Base-by-base conservation (phyloP, 2,888 invertebrate species). In the Tanytarsus gracilentus region DNA sequence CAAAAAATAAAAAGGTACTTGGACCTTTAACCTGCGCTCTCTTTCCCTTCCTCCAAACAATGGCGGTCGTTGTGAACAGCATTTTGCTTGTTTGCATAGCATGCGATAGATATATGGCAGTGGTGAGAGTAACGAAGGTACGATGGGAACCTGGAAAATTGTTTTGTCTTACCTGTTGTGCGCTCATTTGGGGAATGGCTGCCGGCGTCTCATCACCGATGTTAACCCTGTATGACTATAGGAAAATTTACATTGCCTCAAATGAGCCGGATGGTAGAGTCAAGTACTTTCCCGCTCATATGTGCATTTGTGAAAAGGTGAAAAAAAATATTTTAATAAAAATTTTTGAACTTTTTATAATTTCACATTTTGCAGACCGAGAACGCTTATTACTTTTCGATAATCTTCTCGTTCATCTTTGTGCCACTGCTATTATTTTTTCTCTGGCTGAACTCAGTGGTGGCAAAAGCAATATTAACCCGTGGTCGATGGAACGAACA, bases 1-100 rank as follows among this genome's bases (percentile, higher is more conserved):
- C n/a, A n/a, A n/a, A n/a, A n/a, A n/a, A n/a, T n/a, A n/a, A n/a
- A n/a, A n/a, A 33, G 39, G 23, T 36, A 9, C 25, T 59, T 44
- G 61, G 63, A 51, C 52, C 61, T 6, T n/a, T 36, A 9, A 50
- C 62, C 59, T 81, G 81, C 64, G 68, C 69, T 18, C 68, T 76
- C 29, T 69, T 78, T 53, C 79, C 81, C 2, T 75, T 76, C 65
- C 65, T 74, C 1, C 78, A 79, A 65, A 75, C 77, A 1, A 70
- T 73, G 1, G 76, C 78, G 2, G 72, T 79, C 33, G 66, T 79
- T 30, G 75, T 73, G 2, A 78, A 78, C 64, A 79, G 79, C 11
- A 67, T 77, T 53, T 76, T 78, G 1, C 68, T 81, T 16, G 72
- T 79, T 9, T 73, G 75, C 14, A 78, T 81, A 18, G 79, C 80